Conservation (phyloP, 2,797 vertebrate genomes). For the Oophaga sylvatica region DNA sequence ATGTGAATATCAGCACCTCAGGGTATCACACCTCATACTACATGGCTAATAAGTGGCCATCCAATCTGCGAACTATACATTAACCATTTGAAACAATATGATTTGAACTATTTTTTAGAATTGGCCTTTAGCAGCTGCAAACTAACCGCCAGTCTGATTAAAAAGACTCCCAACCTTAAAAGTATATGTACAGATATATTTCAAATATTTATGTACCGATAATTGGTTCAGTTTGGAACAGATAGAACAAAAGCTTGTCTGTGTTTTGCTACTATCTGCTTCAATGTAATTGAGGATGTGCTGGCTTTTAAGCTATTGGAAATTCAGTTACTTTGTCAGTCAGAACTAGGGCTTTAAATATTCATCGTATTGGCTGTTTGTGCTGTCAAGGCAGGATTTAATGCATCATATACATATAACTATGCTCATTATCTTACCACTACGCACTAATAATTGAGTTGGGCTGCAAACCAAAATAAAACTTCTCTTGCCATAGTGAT, state of each 20-base stretch:
- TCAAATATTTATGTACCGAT: neutral
- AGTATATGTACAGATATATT: neutral
- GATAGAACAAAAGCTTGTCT: neutral
- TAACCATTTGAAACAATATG: neutral
- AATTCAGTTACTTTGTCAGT: slow-evolving; percentile 43
- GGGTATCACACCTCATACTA: neutral
- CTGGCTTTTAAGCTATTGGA: slow-evolving; percentile 39
- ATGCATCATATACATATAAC: slow-evolving; percentile 54
- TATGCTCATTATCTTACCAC: slow-evolving; percentile 37
- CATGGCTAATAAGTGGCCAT: neutral
- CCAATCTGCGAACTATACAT: neutral
- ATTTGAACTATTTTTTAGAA: neutral
- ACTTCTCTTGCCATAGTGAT: slow-evolving; percentile 11
- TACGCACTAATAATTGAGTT: slow-evolving; percentile 44
- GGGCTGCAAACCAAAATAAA: slow-evolving; percentile 26
- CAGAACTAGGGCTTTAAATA: slow-evolving; percentile 47
- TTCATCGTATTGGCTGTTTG: slow-evolving; percentile 41
- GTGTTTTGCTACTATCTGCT: slow-evolving; percentile 13
- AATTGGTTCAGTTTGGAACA: neutral
- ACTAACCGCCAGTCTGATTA: neutral
- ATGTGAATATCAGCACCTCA: neutral
- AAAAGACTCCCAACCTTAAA: neutral
- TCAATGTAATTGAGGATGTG: slow-evolving; percentile 7
- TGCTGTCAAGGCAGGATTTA: slow-evolving; percentile 46
- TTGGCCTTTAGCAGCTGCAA: neutral